These are phyloP conservation scores for Pagetopsis macropterus DNA, from an alignment of 2,797 vertebrate species.

Conservation along the genomic window DNA sequence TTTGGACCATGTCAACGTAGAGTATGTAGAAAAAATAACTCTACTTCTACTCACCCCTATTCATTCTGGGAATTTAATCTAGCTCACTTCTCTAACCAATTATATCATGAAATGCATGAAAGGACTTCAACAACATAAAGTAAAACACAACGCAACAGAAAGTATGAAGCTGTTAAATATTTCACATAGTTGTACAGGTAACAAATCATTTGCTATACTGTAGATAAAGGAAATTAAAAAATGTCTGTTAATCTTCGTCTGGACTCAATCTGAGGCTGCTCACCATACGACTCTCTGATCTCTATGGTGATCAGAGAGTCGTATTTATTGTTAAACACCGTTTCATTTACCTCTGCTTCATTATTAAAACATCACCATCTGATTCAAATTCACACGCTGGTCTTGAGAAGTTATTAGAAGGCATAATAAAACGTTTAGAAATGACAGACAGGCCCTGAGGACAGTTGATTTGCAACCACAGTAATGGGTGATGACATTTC, in stretches of 20 bases:
- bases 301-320: slow-evolving; percentile 42
- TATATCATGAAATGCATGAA: not conserved
- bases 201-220: not conserved
- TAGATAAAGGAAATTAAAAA: slow-evolving; percentile 14
- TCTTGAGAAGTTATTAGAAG: slow-evolving; percentile 31
- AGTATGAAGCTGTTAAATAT: not conserved
- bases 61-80: not conserved
- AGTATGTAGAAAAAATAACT: not conserved
- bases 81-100: not conserved
- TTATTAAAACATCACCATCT: slow-evolving; percentile 56
- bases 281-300: slow-evolving; percentile 9
- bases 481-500: slow-evolving; percentile 54
- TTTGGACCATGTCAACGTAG: not conserved
- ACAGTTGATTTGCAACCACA: slow-evolving; percentile 40
- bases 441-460: slow-evolving; percentile 45
- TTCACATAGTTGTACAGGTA: not conserved
- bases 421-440: slow-evolving; percentile 30
- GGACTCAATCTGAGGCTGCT: slow-evolving; percentile 4
- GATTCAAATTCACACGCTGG: slow-evolving; percentile 52
- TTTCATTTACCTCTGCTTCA: slow-evolving; percentile 51
- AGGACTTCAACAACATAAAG: not conserved
- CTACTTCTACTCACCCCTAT: not conserved
- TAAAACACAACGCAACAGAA: not conserved
- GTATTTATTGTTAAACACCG: slow-evolving; percentile 38
- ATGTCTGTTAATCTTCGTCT: slow-evolving; percentile 33